Percentiles rank a stretch among this genome's conserved stretches.
Conservation (phyloP, 1,140 invertebrate genomes). For the Ceratina japonica region DNA sequence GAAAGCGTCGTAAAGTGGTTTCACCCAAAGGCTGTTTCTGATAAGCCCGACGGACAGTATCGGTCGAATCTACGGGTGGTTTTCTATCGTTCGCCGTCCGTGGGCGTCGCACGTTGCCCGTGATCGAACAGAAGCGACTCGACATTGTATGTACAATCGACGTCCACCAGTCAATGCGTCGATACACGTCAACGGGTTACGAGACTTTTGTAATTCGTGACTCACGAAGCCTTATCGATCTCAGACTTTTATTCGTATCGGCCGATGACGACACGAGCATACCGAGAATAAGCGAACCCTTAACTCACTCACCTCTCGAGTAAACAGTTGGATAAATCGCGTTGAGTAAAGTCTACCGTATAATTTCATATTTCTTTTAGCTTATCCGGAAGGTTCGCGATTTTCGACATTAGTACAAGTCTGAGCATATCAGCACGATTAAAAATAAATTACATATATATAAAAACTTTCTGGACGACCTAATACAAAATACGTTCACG, state of each 20-base stretch:
- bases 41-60: constrained; percentile 21
- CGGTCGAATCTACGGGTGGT: constrained; percentile 5
- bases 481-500: too few species aligned
- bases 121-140: constrained; percentile 22
- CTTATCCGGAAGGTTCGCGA: not conserved
- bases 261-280: constrained; percentile 5
- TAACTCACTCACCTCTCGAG: not conserved
- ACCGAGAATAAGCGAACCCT: not conserved
- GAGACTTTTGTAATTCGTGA: constrained; percentile 39
- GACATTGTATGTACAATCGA: not conserved
- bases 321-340: not conserved
- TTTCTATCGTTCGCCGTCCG: constrained; percentile 23
- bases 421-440: too few species aligned
- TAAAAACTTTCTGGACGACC: too few species aligned
- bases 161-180: not conserved
- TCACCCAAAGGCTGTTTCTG: not conserved
- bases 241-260: constrained; percentile 1
- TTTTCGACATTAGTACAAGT: too few species aligned
- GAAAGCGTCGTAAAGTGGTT: constrained; percentile 8
- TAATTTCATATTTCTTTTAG: not conserved
- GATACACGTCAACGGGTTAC: constrained; percentile 2
- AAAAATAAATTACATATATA: too few species aligned
- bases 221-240: constrained; percentile 41
- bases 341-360: not conserved
- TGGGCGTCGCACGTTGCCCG: constrained; percentile 21